Evolutionary conservation across 2,113 vertebrate genomes (phyloP).

Genomic region (Catharus fuscescens): DNA sequence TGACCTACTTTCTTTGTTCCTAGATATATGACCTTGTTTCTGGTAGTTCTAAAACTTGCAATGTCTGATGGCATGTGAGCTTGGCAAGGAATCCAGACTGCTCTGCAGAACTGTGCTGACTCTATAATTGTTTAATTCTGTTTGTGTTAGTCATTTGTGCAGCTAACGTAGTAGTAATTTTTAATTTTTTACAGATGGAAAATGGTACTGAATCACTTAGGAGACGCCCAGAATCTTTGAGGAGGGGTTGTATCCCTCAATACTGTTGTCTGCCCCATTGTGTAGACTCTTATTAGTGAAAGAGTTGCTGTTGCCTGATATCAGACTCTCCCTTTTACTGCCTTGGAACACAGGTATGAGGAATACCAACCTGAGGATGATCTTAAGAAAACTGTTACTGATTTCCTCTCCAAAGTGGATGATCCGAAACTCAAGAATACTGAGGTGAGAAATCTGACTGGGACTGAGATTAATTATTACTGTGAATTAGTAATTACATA

Average conservation of each 20-base stretch:
- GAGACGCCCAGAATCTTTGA: not conserved
- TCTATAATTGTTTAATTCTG: not conserved
- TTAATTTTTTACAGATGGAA: not conserved
- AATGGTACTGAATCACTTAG: not conserved
- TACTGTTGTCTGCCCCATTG: not conserved
- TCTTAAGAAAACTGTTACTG: conserved; percentile 88
- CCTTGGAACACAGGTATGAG: conserved; percentile 80
- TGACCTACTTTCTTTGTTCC: conserved; percentile 33
- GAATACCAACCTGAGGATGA: conserved; percentile 92
- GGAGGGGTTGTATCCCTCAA: not conserved
- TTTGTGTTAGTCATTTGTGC: not conserved
- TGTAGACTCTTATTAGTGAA: not conserved
- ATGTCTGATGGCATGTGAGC: not conserved
- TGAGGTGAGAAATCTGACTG: conserved; percentile 80
- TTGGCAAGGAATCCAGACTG: not conserved
- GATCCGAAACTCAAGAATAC: conserved; percentile 95
- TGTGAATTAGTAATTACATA: not conserved
- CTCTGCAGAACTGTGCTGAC: not conserved
- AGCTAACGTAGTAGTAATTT: not conserved
- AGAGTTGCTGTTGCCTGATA: not conserved
- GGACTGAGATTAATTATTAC: not conserved
- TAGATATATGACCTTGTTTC: not conserved
- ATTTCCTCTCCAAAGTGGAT: conserved; percentile 93
- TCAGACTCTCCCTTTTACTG: not conserved
- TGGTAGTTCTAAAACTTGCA: not conserved